A percentile compares a stretch with the other conserved stretches of the same genome.
Evolutionary conservation across 2,888 invertebrate species (phyloP).

Genomic region (Abrostola triplasia): DNA sequence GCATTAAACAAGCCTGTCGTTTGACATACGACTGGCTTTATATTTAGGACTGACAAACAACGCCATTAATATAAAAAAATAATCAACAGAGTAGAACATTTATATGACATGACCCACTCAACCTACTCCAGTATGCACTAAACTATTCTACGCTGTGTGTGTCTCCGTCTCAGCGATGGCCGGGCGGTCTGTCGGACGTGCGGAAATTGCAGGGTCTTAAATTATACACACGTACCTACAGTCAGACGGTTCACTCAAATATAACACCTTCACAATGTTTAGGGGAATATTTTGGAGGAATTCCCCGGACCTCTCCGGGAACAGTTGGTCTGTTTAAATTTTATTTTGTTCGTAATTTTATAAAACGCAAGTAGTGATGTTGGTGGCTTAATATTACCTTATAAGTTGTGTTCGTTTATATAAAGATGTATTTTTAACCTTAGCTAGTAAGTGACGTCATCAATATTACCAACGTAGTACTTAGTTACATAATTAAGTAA

Average conservation of each 20-base stretch:
- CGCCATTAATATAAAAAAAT: too few relatives aligned
- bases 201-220: conserved; percentile 58
- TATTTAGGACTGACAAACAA: too few relatives aligned
- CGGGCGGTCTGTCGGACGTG: conserved; percentile 46
- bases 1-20: too few relatives aligned
- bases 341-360: not conserved
- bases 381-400: not conserved
- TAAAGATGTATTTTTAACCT: too few relatives aligned
- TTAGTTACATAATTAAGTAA: not conserved
- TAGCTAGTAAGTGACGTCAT: too few relatives aligned
- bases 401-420: too few relatives aligned
- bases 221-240: conserved; percentile 50
- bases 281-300: conserved; percentile 28
- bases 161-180: conserved; percentile 20
- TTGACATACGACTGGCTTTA: too few relatives aligned
- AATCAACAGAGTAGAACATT: too few relatives aligned
- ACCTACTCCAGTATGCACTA: not conserved
- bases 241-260: conserved; percentile 45
- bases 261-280: conserved; percentile 47
- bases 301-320: conserved; percentile 1
- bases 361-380: not conserved
- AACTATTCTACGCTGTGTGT: conserved; percentile 24
- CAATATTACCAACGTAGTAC: too few relatives aligned
- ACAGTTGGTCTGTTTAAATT: conserved; percentile 21
- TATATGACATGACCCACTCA: not conserved